Conservation (phyloP, 2,797 vertebrate species). For the Pseudochromis fuscus region DNA sequence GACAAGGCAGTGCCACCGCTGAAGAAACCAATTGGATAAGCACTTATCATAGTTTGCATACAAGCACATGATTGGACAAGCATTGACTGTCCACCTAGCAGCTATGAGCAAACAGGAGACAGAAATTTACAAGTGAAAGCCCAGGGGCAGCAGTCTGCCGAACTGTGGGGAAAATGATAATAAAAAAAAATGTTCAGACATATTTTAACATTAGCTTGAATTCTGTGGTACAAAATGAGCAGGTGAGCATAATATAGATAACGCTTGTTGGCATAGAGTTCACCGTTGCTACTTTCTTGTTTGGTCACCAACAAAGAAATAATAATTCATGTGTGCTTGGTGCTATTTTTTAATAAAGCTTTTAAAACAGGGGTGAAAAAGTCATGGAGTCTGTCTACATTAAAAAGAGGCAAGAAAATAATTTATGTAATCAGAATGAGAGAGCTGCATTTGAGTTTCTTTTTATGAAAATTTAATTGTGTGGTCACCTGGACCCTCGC, state of each 20-base stretch:
- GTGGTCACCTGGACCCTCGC: conserved; percentile 52
- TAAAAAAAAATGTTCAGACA: conserved; percentile 9
- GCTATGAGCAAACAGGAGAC: conserved; percentile 2
- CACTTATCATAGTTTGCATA: conserved; percentile 36
- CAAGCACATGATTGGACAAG: conserved; percentile 21
- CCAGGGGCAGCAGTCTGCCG: not conserved
- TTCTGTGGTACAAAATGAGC: conserved; percentile 4
- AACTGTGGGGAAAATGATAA: conserved; percentile 16
- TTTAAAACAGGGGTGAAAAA: conserved; percentile 7
- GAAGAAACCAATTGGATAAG: conserved; percentile 27
- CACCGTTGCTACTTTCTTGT: not conserved
- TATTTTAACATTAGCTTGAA: conserved; percentile 11
- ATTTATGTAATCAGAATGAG: conserved; percentile 10
- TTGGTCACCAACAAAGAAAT: conserved; percentile 3
- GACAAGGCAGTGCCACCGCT: conserved; percentile 9
- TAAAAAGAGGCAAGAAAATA: conserved; percentile 5
- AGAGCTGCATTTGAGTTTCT: conserved; percentile 34
- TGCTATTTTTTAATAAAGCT: conserved; percentile 1
- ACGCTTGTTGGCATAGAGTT: not conserved
- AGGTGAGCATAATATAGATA: not conserved
- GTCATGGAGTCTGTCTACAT: not conserved
- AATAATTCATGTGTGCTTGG: conserved; percentile 1
- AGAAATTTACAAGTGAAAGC: conserved; percentile 6
- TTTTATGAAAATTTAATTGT: conserved; percentile 61
- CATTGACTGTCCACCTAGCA: conserved; percentile 1